These are phyloP conservation scores for Nicator chloris DNA, from an alignment of 2,113 vertebrate genomes.

Conservation along the genomic window DNA sequence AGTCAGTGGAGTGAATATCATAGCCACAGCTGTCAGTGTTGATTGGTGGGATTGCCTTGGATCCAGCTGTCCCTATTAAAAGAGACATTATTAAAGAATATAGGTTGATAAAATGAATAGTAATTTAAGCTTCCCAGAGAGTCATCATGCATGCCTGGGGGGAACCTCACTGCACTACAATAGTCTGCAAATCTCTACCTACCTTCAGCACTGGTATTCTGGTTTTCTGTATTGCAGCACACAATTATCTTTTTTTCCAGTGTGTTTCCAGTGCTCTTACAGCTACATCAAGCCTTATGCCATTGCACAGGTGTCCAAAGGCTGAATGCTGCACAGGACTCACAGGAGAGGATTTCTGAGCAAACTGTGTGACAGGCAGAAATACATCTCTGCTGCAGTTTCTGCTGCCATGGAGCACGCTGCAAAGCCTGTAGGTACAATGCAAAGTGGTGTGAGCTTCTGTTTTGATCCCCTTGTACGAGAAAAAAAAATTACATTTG, in stretches of 20 bases:
- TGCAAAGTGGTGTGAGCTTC: background rate
- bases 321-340: background rate
- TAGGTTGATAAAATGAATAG: background rate
- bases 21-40: background rate
- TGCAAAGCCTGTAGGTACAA: background rate
- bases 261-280: background rate
- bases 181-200: background rate
- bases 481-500: background rate
- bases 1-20: background rate
- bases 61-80: background rate
- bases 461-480: background rate
- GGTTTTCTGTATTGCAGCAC: background rate
- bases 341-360: background rate
- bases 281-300: background rate
- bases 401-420: background rate
- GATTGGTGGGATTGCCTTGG: background rate
- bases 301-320: background rate
- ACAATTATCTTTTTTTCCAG: background rate
- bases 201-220: background rate
- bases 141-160: fast-evolving
- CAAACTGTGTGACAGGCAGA: background rate
- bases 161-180: background rate
- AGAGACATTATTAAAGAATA: background rate
- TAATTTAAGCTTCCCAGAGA: background rate
- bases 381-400: background rate